phyloP scores from a whole-genome alignment of 2,888 invertebrate species.

The Neocrepidodera transversa region DNA sequence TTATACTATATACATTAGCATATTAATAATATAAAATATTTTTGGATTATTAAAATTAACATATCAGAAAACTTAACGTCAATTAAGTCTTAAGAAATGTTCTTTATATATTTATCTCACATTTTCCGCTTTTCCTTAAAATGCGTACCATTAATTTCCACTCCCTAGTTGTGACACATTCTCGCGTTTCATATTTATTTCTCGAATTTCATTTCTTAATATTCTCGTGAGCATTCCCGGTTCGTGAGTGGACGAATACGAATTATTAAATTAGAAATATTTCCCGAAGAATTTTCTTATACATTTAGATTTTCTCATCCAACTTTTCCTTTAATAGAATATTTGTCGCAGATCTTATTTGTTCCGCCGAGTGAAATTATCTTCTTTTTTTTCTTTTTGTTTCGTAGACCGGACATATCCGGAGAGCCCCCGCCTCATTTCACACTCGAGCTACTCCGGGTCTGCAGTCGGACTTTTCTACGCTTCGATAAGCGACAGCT shows the following conservation, averaged over 20 bases:
- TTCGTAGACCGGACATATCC: constrained; percentile 23
- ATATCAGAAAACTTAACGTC: neutral
- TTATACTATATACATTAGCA: too few relatives aligned
- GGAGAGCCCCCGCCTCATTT: constrained; percentile 53
- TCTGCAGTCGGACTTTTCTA: constrained; percentile 49
- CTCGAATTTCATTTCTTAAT: neutral
- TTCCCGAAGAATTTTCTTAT: too few relatives aligned
- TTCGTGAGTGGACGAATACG: neutral
- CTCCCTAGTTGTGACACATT: neutral
- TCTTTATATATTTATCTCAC: neutral
- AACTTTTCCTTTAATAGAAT: neutral
- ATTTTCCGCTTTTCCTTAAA: neutral
- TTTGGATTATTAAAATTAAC: too few relatives aligned
- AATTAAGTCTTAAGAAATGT: neutral
- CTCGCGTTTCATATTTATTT: neutral
- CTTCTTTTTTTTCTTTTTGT: neutral
- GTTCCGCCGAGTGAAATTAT: constrained; percentile 7
- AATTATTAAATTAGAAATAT: neutral
- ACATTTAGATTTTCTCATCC: too few relatives aligned
- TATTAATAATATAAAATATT: too few relatives aligned
- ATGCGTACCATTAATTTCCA: neutral
- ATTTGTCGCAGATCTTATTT: constrained; percentile 12
- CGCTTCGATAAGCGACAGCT: constrained; percentile 51
- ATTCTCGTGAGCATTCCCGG: neutral
- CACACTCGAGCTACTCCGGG: constrained; percentile 49